These are phyloP conservation scores for Aphrocallistes beatrix DNA, from an alignment of 37 sponge, comb jelly and placozoan species.

Conservation along the genomic window DNA sequence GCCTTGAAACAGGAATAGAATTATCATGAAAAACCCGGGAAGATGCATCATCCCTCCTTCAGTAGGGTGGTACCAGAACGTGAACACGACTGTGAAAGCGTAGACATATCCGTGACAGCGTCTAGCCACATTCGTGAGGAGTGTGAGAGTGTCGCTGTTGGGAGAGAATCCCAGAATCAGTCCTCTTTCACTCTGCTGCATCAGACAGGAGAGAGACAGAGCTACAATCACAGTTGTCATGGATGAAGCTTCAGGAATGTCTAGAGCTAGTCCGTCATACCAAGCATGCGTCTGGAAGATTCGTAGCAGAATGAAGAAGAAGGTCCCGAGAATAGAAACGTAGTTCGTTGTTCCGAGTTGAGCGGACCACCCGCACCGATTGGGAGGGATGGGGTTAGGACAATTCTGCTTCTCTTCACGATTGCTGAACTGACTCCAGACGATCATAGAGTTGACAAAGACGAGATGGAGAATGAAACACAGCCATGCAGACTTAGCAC, in stretches of 20 bases:
- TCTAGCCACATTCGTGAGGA: not conserved
- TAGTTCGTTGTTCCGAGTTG: not conserved
- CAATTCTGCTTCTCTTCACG: not conserved
- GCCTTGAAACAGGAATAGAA: not conserved
- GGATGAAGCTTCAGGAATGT: not conserved
- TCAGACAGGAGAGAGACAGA: not conserved
- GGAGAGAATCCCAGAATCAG: not conserved
- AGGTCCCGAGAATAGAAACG: not conserved
- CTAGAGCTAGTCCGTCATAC: not conserved
- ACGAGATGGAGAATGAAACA: not conserved
- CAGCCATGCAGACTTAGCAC: not conserved
- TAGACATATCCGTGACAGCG: not conserved
- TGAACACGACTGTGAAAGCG: not conserved
- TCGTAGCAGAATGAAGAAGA: not conserved
- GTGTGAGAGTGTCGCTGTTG: not conserved
- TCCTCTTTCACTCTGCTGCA: not conserved
- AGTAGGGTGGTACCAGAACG: constrained; percentile 6
- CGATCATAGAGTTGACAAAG: not conserved
- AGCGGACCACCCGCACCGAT: not conserved
- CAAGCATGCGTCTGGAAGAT: not conserved
- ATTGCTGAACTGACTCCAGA: too few species aligned
- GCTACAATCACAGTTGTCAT: not conserved
- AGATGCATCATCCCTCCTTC: not conserved
- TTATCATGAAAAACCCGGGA: not conserved
- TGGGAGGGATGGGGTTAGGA: not conserved